Percentiles rank a stretch among this genome's conserved stretches.
Evolutionary conservation across 1,140 invertebrate species (phyloP).

Genomic region (Zaprionus davidi): DNA sequence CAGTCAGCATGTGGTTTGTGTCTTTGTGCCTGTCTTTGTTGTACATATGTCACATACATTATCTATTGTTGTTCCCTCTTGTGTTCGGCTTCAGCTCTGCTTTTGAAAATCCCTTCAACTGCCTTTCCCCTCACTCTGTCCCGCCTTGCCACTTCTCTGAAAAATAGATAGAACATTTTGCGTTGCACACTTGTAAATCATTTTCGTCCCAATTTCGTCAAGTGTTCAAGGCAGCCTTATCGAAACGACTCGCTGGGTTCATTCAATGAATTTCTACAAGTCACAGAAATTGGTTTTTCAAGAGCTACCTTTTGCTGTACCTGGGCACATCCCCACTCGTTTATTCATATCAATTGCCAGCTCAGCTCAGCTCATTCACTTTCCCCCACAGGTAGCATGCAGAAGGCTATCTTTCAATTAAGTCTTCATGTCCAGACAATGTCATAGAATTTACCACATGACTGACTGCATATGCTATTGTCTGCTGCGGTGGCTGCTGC

Average conservation of each 20-base stretch:
- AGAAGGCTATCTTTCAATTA: slow-evolving; percentile 35
- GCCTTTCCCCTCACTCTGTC: too few relatives aligned
- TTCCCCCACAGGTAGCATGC: neutral
- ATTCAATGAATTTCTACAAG: slow-evolving; percentile 6
- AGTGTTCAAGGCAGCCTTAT: slow-evolving; percentile 6
- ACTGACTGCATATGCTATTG: slow-evolving; percentile 2
- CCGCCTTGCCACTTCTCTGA: neutral
- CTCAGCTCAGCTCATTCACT: slow-evolving; percentile 17
- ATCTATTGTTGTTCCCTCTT: slow-evolving; percentile 48
- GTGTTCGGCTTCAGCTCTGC: slow-evolving; percentile 33
- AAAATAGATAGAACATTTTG: slow-evolving; percentile 8
- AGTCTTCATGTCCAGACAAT: slow-evolving; percentile 6
- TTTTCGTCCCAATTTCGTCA: slow-evolving; percentile 40
- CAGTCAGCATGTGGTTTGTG: slow-evolving; percentile 16
- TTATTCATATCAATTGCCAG: slow-evolving; percentile 34
- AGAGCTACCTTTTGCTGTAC: neutral
- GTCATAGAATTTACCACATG: slow-evolving; percentile 31
- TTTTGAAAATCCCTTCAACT: slow-evolving; percentile 30
- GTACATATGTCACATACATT: slow-evolving; percentile 55
- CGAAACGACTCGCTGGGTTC: neutral
- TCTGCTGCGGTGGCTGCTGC: neutral
- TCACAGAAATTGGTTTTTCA: slow-evolving; percentile 25
- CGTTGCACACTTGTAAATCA: slow-evolving; percentile 24
- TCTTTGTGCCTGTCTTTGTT: slow-evolving; percentile 33
- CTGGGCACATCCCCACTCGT: slow-evolving; percentile 11